Percentiles rank a stretch among this genome's conserved stretches.
phyloP scores from a whole-genome alignment of 2,113 vertebrate species.

The Hystrix brachyura region DNA sequence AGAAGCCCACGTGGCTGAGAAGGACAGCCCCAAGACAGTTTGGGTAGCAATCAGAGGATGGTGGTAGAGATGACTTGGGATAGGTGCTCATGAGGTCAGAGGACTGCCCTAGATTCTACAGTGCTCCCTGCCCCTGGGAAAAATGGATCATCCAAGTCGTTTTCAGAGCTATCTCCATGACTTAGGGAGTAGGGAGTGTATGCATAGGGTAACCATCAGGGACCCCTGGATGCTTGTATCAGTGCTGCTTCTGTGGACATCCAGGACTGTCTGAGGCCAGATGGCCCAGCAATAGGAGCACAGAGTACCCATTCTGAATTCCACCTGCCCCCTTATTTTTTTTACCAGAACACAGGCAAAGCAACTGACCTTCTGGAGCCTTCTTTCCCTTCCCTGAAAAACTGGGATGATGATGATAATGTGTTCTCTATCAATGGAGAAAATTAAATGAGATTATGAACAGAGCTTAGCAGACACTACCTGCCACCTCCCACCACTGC shows the following conservation, averaged over 20 bases:
- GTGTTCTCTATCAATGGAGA: neutral
- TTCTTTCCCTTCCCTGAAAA: neutral
- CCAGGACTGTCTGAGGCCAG: neutral
- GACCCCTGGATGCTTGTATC: rapidly evolving
- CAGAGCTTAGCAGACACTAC: neutral
- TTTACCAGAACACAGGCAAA: rapidly evolving
- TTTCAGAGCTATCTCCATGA: rapidly evolving
- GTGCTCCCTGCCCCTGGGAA: neutral
- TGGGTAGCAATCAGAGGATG: neutral
- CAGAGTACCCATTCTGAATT: neutral
- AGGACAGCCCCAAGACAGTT: neutral
- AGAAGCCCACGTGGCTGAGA: neutral
- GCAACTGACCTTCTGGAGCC: neutral
- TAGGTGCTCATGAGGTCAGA: neutral
- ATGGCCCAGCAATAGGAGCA: neutral
- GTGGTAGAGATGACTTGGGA: neutral
- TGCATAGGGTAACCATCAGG: too few species aligned
- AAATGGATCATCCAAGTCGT: neutral
- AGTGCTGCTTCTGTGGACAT: neutral
- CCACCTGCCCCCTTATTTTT: neutral
- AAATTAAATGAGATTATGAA: neutral
- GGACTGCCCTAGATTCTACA: neutral
- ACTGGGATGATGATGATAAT: rapidly evolving
- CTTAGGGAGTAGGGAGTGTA: rapidly evolving
- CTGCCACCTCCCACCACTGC: too few species aligned